Evolutionary conservation across 2,888 invertebrate species (phyloP).

Genomic region (Cataglyphis cursor): DNA sequence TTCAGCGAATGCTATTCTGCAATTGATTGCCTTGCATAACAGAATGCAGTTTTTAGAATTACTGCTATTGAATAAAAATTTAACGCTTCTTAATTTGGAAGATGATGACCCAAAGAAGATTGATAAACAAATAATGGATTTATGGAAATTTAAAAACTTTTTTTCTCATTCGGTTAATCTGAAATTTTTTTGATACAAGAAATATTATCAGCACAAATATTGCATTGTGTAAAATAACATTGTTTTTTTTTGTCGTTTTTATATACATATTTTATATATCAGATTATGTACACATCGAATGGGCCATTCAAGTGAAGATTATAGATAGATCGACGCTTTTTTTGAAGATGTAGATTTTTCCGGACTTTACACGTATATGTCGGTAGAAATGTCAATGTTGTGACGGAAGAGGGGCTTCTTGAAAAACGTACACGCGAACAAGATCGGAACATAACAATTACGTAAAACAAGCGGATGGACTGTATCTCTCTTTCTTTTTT

Average conservation of each 20-base stretch:
- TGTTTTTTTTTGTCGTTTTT: neutral
- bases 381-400: slow-evolving; percentile 48
- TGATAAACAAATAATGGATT: neutral
- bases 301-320: neutral
- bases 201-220: neutral
- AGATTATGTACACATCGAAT: neutral
- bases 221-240: neutral
- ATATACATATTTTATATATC: neutral
- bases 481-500: neutral
- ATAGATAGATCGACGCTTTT: neutral
- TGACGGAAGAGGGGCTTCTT: slow-evolving; percentile 36
- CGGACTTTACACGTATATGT: neutral
- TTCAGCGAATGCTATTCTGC: slow-evolving; percentile 27
- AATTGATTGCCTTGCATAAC: slow-evolving; percentile 44
- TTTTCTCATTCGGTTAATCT: neutral
- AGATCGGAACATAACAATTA: slow-evolving; percentile 57
- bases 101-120: neutral
- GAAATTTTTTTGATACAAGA: neutral
- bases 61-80: slow-evolving; percentile 23
- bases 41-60: slow-evolving; percentile 1
- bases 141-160: neutral
- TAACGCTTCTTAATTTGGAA: slow-evolving; percentile 13
- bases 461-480: slow-evolving; percentile 36
- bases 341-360: neutral
- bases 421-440: slow-evolving; percentile 57